Percentiles rank a stretch among this genome's conserved stretches.
These are phyloP conservation scores for Leucoraja erinaceus DNA, from an alignment of 2,113 vertebrate species.

Conservation along the genomic window DNA sequence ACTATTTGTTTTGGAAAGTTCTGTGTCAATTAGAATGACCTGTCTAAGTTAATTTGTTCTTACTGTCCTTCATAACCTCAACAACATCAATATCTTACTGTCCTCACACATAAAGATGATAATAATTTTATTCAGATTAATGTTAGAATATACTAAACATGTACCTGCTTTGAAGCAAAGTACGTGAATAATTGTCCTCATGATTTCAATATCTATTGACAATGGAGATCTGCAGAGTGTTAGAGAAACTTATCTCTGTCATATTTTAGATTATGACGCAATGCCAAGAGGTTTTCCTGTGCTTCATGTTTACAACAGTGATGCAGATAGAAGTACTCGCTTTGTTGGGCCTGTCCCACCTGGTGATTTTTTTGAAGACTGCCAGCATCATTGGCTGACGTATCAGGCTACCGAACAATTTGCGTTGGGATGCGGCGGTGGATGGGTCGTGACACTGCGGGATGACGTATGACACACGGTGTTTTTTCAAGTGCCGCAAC, in stretches of 20 bases:
- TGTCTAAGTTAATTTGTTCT: constrained; percentile 27
- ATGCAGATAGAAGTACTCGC: background rate
- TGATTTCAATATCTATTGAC: background rate
- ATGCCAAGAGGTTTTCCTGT: background rate
- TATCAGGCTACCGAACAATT: too few relatives aligned
- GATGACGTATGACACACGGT: too few relatives aligned
- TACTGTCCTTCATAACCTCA: background rate
- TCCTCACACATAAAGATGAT: background rate
- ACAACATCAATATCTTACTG: background rate
- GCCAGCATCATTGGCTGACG: too few relatives aligned
- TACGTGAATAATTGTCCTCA: background rate
- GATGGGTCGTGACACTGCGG: too few relatives aligned
- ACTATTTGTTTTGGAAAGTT: background rate
- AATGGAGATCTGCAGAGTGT: background rate
- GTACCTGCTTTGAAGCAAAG: background rate
- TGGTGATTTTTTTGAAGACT: too few relatives aligned
- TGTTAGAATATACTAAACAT: background rate
- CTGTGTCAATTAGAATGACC: constrained; percentile 6
- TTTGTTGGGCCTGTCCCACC: too few relatives aligned
- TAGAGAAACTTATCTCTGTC: too few relatives aligned
- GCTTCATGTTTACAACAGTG: background rate
- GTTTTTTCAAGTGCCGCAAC: too few relatives aligned
- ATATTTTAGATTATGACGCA: background rate
- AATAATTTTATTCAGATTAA: background rate
- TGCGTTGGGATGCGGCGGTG: too few relatives aligned